phyloP scores from a whole-genome alignment of 2,888 invertebrate genomes.

The Diabrotica balteata region DNA sequence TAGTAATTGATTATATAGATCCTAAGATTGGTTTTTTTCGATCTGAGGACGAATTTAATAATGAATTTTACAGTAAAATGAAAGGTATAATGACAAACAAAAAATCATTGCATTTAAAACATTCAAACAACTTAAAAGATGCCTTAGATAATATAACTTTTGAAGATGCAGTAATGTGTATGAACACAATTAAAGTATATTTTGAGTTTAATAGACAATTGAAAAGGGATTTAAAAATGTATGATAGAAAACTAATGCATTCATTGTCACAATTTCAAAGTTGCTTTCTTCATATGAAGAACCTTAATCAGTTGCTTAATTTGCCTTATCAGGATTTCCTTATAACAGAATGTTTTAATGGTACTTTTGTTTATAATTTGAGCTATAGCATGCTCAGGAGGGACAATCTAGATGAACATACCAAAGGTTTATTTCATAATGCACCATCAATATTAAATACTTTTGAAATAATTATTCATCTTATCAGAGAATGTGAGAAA shows the following conservation, averaged over 20 bases:
- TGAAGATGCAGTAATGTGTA: conserved; percentile 67
- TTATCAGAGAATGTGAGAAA: too few species aligned
- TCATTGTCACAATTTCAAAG: conserved; percentile 73
- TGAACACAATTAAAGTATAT: conserved; percentile 64
- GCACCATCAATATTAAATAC: conserved; percentile 24
- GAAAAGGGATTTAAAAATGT: conserved; percentile 63
- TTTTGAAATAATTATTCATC: conserved; percentile 21
- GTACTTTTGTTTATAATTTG: conserved; percentile 79
- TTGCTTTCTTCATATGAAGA: conserved; percentile 66
- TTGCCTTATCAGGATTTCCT: conserved; percentile 66
- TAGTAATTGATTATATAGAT: conserved; percentile 68
- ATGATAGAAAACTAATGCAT: conserved; percentile 67
- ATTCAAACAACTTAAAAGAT: conserved; percentile 37
- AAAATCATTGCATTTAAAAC: not conserved
- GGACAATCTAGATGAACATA: conserved; percentile 43
- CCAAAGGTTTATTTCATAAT: conserved; percentile 39
- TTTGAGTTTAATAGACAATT: conserved; percentile 68
- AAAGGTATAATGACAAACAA: not conserved
- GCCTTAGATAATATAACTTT: conserved; percentile 64
- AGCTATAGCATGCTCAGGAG: conserved; percentile 66
- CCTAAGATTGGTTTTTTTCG: conserved; percentile 65
- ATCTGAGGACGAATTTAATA: conserved; percentile 50
- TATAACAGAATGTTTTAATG: conserved; percentile 73
- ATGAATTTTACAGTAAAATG: conserved; percentile 11
- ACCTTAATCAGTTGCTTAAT: conserved; percentile 71